Conservation (phyloP, 2,797 vertebrate genomes). For the Aphelocoma californica region DNA sequence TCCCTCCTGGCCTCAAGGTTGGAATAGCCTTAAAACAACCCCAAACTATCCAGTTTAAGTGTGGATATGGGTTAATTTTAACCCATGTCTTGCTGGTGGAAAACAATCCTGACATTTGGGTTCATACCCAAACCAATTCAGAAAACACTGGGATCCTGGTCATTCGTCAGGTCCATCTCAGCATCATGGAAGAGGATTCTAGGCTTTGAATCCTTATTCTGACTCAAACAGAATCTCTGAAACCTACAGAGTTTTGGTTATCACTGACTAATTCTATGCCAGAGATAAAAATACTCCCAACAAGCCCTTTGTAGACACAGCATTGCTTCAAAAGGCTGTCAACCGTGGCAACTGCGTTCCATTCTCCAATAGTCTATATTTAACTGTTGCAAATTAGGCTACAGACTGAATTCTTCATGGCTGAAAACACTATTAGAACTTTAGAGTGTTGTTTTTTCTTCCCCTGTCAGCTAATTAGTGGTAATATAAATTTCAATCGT, state of each 20-base stretch:
- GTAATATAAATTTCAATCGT: conserved; percentile 68
- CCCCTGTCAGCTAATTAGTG: conserved; percentile 65
- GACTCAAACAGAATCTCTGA: neutral
- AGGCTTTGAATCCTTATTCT: neutral
- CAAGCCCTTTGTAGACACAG: conserved; percentile 29
- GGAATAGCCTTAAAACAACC: neutral
- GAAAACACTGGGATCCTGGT: neutral
- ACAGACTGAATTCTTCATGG: conserved; percentile 42
- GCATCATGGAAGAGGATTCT: neutral
- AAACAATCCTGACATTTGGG: fast-evolving
- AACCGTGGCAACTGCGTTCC: neutral
- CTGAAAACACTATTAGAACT: conserved; percentile 60
- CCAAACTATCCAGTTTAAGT: neutral
- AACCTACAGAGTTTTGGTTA: neutral
- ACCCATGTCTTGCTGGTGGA: neutral
- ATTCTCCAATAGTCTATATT: conserved; percentile 51
- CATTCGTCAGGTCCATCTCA: neutral
- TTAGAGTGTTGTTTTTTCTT: conserved; percentile 31
- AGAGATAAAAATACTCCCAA: conserved; percentile 22
- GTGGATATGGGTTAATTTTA: neutral
- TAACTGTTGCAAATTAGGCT: conserved; percentile 64
- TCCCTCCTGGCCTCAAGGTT: neutral
- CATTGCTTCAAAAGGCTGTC: conserved; percentile 40
- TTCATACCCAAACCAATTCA: neutral
- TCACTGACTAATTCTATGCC: neutral